Conservation (phyloP, 2,888 invertebrate species). For the Euspilapteryx auroguttella region DNA sequence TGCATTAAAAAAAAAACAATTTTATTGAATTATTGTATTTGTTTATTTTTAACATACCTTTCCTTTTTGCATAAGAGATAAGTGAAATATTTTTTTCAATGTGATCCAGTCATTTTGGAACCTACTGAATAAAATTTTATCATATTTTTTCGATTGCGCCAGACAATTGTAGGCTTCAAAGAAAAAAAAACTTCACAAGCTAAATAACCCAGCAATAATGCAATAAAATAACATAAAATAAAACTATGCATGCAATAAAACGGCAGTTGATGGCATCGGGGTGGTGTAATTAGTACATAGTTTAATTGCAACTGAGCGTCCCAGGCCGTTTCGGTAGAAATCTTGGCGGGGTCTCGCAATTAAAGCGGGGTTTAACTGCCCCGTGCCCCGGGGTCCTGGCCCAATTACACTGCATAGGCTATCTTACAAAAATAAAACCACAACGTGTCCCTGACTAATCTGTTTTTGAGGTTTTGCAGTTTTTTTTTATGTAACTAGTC, state of each 20-base stretch:
- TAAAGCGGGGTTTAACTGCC: conserved; percentile 31
- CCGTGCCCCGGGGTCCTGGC: conserved; percentile 25
- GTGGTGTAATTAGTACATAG: conserved; percentile 49
- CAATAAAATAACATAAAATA: background rate
- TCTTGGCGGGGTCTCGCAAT: conserved; percentile 46
- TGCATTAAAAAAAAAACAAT: too few relatives aligned
- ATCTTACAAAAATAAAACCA: too few relatives aligned
- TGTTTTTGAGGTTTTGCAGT: background rate
- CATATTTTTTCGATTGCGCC: too few relatives aligned
- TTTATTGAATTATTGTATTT: too few relatives aligned
- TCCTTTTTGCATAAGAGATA: too few relatives aligned
- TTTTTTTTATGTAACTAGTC: background rate
- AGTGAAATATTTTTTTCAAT: too few relatives aligned
- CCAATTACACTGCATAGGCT: conserved; percentile 35
- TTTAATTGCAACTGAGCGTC: conserved; percentile 33
- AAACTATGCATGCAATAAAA: conserved; percentile 19
- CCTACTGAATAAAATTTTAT: too few relatives aligned
- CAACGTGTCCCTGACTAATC: background rate
- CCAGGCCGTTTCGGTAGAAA: conserved; percentile 29
- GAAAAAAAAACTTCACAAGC: too few relatives aligned
- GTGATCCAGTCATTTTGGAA: too few relatives aligned
- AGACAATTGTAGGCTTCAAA: too few relatives aligned
- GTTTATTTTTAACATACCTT: too few relatives aligned
- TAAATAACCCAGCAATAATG: background rate
- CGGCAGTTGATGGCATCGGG: conserved; percentile 29